Percentiles rank a stretch among this genome's conserved stretches.
These are phyloP conservation scores for Tauraco hartlaubi DNA, from an alignment of 2,797 vertebrate genomes.

Conservation along the genomic window DNA sequence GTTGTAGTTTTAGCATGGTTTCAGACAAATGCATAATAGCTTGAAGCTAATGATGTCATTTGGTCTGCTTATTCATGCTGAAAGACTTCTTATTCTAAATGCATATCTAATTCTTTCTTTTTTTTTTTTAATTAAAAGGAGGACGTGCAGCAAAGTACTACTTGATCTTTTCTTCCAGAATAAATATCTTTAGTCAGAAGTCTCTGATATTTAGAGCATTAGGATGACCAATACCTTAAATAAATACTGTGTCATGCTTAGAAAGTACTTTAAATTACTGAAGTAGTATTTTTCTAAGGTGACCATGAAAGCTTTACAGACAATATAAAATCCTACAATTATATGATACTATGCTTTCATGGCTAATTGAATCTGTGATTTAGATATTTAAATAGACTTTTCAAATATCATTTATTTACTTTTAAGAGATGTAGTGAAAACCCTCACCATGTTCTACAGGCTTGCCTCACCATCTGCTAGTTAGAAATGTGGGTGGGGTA, in stretches of 20 bases:
- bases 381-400: neutral
- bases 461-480: constrained; percentile 38
- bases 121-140: neutral
- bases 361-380: neutral
- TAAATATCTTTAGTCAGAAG: neutral
- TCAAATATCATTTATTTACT: constrained; percentile 36
- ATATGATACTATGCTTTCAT: neutral
- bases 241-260: neutral
- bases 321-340: neutral
- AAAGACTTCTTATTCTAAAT: neutral
- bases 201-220: neutral
- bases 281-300: neutral
- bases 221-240: neutral
- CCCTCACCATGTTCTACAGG: neutral
- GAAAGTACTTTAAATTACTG: neutral
- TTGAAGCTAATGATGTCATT: neutral
- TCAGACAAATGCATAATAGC: neutral
- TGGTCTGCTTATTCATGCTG: neutral
- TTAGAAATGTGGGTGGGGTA: neutral
- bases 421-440: constrained; percentile 11
- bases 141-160: neutral
- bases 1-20: neutral
- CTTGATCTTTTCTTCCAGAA: neutral
- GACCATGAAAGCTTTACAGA: neutral
- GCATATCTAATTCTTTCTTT: neutral